phyloP scores from a whole-genome alignment of 2,797 vertebrate species.

The Pyrrhura leucotis region DNA sequence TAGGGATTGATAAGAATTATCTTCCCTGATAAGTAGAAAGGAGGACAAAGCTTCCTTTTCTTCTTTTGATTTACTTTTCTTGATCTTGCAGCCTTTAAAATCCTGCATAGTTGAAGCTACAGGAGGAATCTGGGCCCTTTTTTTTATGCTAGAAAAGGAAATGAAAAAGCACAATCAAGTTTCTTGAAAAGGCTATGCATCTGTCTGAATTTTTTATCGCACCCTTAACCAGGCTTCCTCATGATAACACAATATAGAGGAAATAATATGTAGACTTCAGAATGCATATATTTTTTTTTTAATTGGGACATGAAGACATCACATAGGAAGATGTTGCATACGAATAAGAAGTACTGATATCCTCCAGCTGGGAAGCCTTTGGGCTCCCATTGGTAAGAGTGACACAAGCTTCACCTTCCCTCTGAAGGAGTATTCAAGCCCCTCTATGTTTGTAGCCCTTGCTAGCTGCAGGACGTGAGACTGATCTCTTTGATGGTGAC shows the following conservation, averaged over 20 bases:
- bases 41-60: neutral
- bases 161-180: neutral
- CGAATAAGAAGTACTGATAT: neutral
- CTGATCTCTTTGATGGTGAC: neutral
- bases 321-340: rapidly evolving
- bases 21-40: conserved; percentile 1
- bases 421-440: neutral
- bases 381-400: neutral
- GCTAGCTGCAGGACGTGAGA: neutral
- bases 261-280: neutral
- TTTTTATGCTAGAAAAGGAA: neutral
- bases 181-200: neutral
- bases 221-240: neutral
- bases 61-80: conserved; percentile 22
- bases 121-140: neutral
- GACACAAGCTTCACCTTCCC: conserved; percentile 8
- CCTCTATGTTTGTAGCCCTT: conserved; percentile 10
- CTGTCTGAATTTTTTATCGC: neutral
- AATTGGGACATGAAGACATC: neutral
- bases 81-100: neutral
- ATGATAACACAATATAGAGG: neutral
- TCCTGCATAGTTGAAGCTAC: neutral
- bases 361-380: neutral
- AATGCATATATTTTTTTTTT: neutral
- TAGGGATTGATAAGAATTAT: neutral